Percentiles rank a stretch among this genome's conserved stretches.
phyloP scores from a whole-genome alignment of 2,113 vertebrate species.

The Equus przewalskii region DNA sequence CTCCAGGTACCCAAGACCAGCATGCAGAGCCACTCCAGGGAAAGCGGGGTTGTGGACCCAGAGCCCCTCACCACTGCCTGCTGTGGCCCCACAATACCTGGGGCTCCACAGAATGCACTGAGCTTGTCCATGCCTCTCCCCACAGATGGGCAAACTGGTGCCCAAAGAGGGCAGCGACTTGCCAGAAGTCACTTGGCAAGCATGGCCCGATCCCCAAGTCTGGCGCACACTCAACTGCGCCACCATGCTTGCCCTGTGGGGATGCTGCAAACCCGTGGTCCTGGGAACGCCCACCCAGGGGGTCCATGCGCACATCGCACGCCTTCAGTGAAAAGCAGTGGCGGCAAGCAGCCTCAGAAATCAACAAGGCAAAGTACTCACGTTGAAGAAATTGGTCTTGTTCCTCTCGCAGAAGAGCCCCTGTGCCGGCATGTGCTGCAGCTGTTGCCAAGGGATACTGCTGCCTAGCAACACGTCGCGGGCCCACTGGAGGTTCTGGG shows the following conservation, averaged over 20 bases:
- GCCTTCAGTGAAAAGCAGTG: conserved; percentile 31
- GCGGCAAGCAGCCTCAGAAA: conserved; percentile 52
- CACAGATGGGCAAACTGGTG: neutral
- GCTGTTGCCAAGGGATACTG: conserved; percentile 98
- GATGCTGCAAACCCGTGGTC: neutral
- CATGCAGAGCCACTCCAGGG: neutral
- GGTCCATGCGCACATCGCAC: neutral
- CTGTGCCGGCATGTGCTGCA: conserved; percentile 99
- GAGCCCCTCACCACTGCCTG: neutral
- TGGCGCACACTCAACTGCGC: neutral
- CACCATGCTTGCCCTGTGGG: neutral
- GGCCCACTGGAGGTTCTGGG: conserved; percentile 99
- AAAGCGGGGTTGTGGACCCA: neutral
- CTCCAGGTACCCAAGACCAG: neutral
- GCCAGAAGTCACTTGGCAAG: conserved; percentile 24
- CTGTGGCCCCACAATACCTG: neutral
- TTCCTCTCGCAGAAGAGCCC: conserved; percentile 99
- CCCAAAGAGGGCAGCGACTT: neutral
- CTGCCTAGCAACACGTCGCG: conserved; percentile 99
- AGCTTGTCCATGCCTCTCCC: neutral
- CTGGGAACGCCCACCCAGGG: neutral
- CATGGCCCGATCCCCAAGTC: neutral
- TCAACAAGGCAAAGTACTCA: conserved; percentile 90
- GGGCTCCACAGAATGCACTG: neutral
- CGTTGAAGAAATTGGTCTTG: conserved; percentile 99